A percentile compares a stretch with the other conserved stretches of the same genome.
These are phyloP conservation scores for Onychomys torridus DNA, from an alignment of 2,797 vertebrate genomes.

Conservation along the genomic window DNA sequence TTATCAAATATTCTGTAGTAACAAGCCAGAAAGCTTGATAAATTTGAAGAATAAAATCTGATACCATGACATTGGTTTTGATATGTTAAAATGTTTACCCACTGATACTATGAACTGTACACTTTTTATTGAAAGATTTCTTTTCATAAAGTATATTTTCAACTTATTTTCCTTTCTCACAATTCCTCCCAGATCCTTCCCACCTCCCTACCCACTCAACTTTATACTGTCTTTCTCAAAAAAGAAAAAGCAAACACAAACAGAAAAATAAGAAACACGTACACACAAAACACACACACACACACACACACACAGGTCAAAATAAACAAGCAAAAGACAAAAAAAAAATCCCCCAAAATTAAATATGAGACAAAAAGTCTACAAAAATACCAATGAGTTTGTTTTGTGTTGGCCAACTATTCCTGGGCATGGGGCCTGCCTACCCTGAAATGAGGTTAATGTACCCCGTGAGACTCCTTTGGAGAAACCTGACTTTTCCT, in stretches of 20 bases:
- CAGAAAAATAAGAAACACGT: background rate
- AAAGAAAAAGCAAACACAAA: background rate
- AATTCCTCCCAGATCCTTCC: background rate
- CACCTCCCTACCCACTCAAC: background rate
- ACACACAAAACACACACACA: background rate
- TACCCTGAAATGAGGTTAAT: background rate
- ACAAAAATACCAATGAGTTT: background rate
- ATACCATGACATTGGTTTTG: background rate
- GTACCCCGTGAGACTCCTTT: background rate
- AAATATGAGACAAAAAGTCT: background rate
- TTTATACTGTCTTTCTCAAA: background rate
- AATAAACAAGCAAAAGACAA: background rate
- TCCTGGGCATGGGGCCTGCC: background rate
- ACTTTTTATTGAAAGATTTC: conserved; percentile 16
- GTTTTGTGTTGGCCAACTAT: background rate
- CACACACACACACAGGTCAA: no score
- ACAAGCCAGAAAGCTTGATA: background rate
- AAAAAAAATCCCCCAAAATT: background rate
- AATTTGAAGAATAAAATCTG: conserved; percentile 2
- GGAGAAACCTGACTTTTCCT: background rate
- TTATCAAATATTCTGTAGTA: conserved; percentile 19
- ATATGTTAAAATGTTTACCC: conserved; percentile 15
- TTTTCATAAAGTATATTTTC: background rate
- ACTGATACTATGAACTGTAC: background rate
- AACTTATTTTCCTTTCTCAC: background rate